phyloP scores from a whole-genome alignment of 1,140 invertebrate species.

The Potamilus streckersoni region DNA sequence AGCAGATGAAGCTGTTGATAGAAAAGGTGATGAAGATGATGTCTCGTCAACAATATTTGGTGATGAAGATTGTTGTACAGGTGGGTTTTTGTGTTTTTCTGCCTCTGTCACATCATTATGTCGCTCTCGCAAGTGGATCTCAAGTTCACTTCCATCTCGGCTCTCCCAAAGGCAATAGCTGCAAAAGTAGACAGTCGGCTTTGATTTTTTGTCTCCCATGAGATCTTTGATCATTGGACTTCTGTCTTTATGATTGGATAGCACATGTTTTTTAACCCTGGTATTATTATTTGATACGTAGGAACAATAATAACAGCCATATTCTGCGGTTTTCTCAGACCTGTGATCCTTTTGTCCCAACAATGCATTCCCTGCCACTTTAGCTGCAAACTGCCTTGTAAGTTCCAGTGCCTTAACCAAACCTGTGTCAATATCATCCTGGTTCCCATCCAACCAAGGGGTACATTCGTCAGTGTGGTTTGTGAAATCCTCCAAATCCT shows the following conservation, averaged over 20 bases:
- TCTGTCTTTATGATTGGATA: slow-evolving; percentile 33
- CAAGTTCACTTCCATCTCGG: slow-evolving; percentile 31
- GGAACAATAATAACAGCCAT: slow-evolving; percentile 39
- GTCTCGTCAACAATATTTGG: slow-evolving; percentile 2
- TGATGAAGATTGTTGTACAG: background rate
- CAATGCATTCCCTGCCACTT: slow-evolving; percentile 23
- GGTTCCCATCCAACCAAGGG: slow-evolving; percentile 44
- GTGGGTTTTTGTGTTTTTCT: background rate
- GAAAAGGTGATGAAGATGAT: slow-evolving; percentile 5
- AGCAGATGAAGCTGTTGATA: background rate
- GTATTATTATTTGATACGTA: slow-evolving; percentile 44
- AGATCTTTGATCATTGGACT: slow-evolving; percentile 37
- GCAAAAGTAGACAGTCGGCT: slow-evolving; percentile 42
- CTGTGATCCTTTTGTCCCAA: slow-evolving; percentile 24
- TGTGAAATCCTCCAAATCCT: slow-evolving; percentile 41
- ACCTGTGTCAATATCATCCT: slow-evolving; percentile 34
- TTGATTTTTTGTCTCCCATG: slow-evolving; percentile 28
- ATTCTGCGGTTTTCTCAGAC: slow-evolving; percentile 32
- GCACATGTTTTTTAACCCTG: slow-evolving; percentile 44
- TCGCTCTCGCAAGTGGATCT: slow-evolving; percentile 31
- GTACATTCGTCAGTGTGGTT: slow-evolving; percentile 53
- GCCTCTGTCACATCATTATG: slow-evolving; percentile 19
- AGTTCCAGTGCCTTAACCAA: slow-evolving; percentile 48
- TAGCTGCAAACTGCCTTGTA: slow-evolving; percentile 46
- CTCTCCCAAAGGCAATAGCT: slow-evolving; percentile 44